Evolutionary conservation across 1,140 invertebrate species (phyloP), one percentile per base, ranked within the genome.

Genomic region (Apocrypta bakeri): DNA sequence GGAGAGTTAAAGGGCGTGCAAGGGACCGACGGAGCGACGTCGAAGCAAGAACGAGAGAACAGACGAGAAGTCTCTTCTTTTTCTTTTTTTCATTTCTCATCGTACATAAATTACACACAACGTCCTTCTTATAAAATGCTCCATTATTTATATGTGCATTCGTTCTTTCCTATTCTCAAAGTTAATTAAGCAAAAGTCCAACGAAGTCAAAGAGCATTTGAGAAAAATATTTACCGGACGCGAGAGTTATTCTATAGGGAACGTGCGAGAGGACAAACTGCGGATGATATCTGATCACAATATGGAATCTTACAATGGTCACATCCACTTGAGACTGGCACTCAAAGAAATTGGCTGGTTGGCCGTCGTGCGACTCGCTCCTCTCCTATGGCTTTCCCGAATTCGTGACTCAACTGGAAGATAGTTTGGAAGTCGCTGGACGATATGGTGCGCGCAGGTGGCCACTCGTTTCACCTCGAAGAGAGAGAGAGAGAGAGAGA

Each of bases 271-370:
- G 84, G 85, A 82, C 85, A 89, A 89, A 88, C 89, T 88, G 86
- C 85, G 84, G 84, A 79, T 87, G 88, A 87, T 88, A 90, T 90
- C 87, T 84, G 87, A 88, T 89, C 85, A 88, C 88, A 89, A 90
- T 90, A 90, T 90, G 84, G 87, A 83, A 83, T 82, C 84, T 89
- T 88, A 89, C 85, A 85, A 75, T 73, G 81, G 85, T 75, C 73
- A 79, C 85, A 85, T 85, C 84, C 86, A 86, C 86, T 87, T 83
- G 33, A 77, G 80, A 81, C 84, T 83, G 85, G 88, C 88, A 90
- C 89, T 90, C 87, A 89, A 90, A 90, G 88, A 90, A 90, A 90
- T 90, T 90, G 89, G 89, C 87, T 87, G 83, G 87, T 85, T 87
- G 88, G 86, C 86, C 48, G 48, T 17, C 40, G 40, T 84, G 85